A percentile compares a stretch with the other conserved stretches of the same genome.
Conservation (phyloP, 1,140 invertebrate species). For the Drosophila watanabei region DNA sequence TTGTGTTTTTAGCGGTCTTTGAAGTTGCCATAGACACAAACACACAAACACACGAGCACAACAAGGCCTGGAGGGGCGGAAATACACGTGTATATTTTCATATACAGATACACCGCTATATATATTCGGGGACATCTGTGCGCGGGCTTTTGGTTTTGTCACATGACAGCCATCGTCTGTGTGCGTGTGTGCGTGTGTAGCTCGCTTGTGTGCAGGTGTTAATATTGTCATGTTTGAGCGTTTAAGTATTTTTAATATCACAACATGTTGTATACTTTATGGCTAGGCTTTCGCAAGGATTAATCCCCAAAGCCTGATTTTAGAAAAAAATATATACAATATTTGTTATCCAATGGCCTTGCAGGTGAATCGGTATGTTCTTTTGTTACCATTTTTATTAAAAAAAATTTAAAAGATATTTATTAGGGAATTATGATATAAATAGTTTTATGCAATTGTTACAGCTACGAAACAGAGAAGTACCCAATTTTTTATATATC, state of each 20-base stretch:
- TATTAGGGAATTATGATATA: no score
- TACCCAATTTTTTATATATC: background rate
- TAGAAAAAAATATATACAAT: slow-evolving; percentile 6
- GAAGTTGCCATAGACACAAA: slow-evolving; percentile 47
- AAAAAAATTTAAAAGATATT: no score
- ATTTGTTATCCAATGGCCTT: slow-evolving; percentile 10
- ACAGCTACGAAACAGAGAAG: background rate
- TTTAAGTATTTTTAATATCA: slow-evolving; percentile 71
- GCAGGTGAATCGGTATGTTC: background rate
- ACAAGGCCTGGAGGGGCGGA: slow-evolving; percentile 3
- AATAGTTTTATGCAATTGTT: no score
- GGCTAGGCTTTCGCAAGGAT: slow-evolving; percentile 20
- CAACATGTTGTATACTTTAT: slow-evolving; percentile 58
- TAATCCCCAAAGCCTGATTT: slow-evolving; percentile 9
- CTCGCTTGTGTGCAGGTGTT: slow-evolving; percentile 47
- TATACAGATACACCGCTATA: background rate
- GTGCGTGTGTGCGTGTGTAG: slow-evolving; percentile 8
- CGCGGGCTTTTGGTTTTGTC: slow-evolving; percentile 38
- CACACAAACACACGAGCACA: slow-evolving; percentile 23
- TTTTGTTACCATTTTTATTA: background rate
- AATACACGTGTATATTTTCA: slow-evolving; percentile 2
- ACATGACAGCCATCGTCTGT: slow-evolving; percentile 33
- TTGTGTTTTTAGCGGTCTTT: slow-evolving; percentile 58
- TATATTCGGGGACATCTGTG: slow-evolving; percentile 21
- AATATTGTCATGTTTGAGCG: slow-evolving; percentile 66